A percentile compares a stretch with the other conserved stretches of the same genome.
Evolutionary conservation across 2,888 invertebrate genomes (phyloP).

Genomic region (Hypomecis atomaria): DNA sequence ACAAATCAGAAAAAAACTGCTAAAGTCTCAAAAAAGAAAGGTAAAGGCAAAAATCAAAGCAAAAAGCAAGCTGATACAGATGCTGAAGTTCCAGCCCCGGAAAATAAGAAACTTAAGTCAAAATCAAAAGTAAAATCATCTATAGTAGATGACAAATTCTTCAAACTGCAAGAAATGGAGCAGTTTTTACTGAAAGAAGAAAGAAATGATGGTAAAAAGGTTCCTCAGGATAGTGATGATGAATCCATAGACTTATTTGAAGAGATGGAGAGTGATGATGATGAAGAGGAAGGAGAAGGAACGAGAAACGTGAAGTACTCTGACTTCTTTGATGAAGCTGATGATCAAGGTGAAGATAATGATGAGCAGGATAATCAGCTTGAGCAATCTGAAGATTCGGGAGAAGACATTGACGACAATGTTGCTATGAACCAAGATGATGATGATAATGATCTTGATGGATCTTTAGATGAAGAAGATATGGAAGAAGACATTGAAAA

Average conservation of each 20-base stretch:
- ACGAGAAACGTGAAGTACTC: slow-evolving; percentile 84
- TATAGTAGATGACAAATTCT: slow-evolving; percentile 95
- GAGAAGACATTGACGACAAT: slow-evolving; percentile 47
- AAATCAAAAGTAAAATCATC: slow-evolving; percentile 72
- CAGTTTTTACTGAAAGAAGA: slow-evolving; percentile 92
- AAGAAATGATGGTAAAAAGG: slow-evolving; percentile 78
- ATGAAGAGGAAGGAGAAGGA: slow-evolving; percentile 68
- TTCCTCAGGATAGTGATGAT: slow-evolving; percentile 77
- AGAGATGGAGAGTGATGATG: slow-evolving; percentile 75
- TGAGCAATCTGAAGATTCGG: background rate
- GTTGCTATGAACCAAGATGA: slow-evolving; percentile 53
- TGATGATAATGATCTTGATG: slow-evolving; percentile 35
- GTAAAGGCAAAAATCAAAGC: slow-evolving; percentile 35
- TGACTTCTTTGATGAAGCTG: slow-evolving; percentile 86
- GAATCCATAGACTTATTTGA: slow-evolving; percentile 87
- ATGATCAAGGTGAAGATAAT: slow-evolving; percentile 35
- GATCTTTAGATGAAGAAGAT: slow-evolving; percentile 38
- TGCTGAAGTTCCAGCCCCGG: slow-evolving; percentile 42
- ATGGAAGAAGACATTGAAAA: slow-evolving; percentile 47
- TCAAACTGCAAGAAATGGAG: slow-evolving; percentile 95
- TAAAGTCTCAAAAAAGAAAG: slow-evolving; percentile 29
- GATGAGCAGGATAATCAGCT: slow-evolving; percentile 45
- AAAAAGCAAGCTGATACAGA: slow-evolving; percentile 19
- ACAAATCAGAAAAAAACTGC: slow-evolving; percentile 1
- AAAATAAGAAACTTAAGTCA: slow-evolving; percentile 42